phyloP scores from a whole-genome alignment of 2,797 vertebrate species.

The Rhadinocentrus ornatus region DNA sequence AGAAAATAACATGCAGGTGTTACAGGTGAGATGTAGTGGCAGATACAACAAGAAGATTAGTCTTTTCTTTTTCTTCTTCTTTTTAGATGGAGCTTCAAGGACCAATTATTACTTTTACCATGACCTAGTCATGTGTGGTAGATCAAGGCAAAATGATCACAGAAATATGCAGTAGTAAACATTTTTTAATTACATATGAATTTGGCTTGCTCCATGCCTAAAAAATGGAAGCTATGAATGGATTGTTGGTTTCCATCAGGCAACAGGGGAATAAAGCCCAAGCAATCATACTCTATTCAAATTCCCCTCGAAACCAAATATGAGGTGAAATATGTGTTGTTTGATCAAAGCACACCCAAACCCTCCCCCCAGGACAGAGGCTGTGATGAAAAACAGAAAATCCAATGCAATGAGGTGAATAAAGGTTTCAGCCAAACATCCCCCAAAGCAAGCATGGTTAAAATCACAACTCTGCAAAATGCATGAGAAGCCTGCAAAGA shows the following conservation, averaged over 20 bases:
- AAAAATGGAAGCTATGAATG: conserved; percentile 72
- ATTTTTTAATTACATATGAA: conserved; percentile 24
- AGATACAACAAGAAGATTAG: conserved; percentile 76
- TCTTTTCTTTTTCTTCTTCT: conserved; percentile 66
- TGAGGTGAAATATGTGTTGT: conserved; percentile 67
- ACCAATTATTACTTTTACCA: conserved; percentile 22
- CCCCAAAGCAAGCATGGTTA: conserved; percentile 70
- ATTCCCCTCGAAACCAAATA: conserved; percentile 79
- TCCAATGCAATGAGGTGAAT: conserved; percentile 67
- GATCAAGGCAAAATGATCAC: neutral
- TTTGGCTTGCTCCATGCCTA: conserved; percentile 70
- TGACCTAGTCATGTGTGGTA: conserved; percentile 5
- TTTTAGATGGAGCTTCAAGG: conserved; percentile 76
- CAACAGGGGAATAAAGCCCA: conserved; percentile 77
- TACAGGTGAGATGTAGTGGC: conserved; percentile 79
- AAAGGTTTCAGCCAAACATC: conserved; percentile 68
- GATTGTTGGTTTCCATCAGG: conserved; percentile 80
- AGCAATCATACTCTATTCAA: conserved; percentile 62
- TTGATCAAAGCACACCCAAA: conserved; percentile 50
- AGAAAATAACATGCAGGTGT: conserved; percentile 86
- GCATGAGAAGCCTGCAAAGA: conserved; percentile 71
- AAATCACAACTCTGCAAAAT: conserved; percentile 61
- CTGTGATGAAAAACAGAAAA: conserved; percentile 71
- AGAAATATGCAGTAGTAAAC: neutral
- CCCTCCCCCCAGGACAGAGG: conserved; percentile 38